These are phyloP conservation scores for Patella caerulea DNA, from an alignment of 2,888 invertebrate genomes.

Conservation along the genomic window DNA sequence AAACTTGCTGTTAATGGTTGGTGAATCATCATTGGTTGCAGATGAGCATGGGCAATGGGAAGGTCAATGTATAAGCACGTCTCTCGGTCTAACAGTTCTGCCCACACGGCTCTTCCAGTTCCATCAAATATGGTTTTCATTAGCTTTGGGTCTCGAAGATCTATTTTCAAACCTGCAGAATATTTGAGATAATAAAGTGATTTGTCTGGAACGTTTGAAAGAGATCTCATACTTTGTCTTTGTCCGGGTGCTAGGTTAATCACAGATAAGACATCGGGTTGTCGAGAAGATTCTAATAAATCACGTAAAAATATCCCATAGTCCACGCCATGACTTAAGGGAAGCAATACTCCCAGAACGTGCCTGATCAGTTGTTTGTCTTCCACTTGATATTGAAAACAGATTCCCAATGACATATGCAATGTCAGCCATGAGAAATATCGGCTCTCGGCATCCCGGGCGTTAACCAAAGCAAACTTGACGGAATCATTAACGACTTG, in stretches of 20 bases:
- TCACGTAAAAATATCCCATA: conserved; percentile 22
- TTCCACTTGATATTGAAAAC: neutral
- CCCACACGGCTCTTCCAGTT: conserved; percentile 14
- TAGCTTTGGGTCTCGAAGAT: conserved; percentile 1
- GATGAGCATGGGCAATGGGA: conserved; percentile 16
- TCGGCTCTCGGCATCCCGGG: conserved; percentile 3
- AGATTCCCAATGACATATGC: conserved; percentile 21
- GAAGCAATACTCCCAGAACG: conserved; percentile 10
- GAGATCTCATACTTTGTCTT: neutral
- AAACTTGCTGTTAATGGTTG: conserved; percentile 15
- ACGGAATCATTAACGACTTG: conserved; percentile 14
- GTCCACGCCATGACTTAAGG: conserved; percentile 19
- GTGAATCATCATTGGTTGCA: conserved; percentile 15
- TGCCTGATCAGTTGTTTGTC: neutral
- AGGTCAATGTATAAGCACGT: conserved; percentile 19
- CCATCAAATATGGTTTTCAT: conserved; percentile 12
- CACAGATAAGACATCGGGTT: neutral
- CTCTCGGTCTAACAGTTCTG: conserved; percentile 12
- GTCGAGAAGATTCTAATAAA: neutral
- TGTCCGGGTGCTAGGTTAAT: neutral
- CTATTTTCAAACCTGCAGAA: conserved; percentile 12
- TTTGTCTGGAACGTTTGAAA: conserved; percentile 8
- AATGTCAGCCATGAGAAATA: conserved; percentile 24
- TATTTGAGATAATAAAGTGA: conserved; percentile 17
- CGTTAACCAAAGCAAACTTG: conserved; percentile 7